Percentiles rank a stretch among this genome's conserved stretches.
Evolutionary conservation across 2,888 invertebrate genomes (phyloP).

Genomic region (Hirtodrosophila duncani): DNA sequence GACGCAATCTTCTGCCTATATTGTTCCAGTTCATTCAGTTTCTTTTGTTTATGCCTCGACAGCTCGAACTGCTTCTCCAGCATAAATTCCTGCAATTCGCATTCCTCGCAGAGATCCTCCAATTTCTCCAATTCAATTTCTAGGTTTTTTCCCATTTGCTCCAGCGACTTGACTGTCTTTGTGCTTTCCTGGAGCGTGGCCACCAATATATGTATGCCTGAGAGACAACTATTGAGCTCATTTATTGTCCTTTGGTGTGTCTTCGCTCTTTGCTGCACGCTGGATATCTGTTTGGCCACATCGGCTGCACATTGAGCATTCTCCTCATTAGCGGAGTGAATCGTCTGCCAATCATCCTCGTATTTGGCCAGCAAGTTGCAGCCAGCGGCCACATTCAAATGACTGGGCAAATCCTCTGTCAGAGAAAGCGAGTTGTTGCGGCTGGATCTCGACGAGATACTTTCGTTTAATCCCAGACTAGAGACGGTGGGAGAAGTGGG

Average conservation of each 20-base stretch:
- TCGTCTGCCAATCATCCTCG: slow-evolving; percentile 83
- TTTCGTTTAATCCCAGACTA: slow-evolving; percentile 30
- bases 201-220: slow-evolving; percentile 74
- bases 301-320: slow-evolving; percentile 80
- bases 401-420: slow-evolving; percentile 60
- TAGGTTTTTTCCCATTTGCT: slow-evolving; percentile 80
- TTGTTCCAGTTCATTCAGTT: slow-evolving; percentile 80
- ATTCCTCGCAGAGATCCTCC: slow-evolving; percentile 82
- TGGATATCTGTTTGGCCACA: slow-evolving; percentile 79
- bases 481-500: slow-evolving; percentile 20
- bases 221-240: slow-evolving; percentile 70
- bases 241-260: slow-evolving; percentile 61
- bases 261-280: slow-evolving; percentile 73
- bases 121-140: slow-evolving; percentile 81
- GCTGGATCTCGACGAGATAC: slow-evolving; percentile 35
- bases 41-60: slow-evolving; percentile 82
- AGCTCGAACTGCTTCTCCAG: slow-evolving; percentile 83
- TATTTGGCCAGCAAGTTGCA: slow-evolving; percentile 82
- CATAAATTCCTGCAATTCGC: slow-evolving; percentile 82
- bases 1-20: slow-evolving; percentile 80
- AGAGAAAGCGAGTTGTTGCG: slow-evolving; percentile 40
- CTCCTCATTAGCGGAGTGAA: slow-evolving; percentile 82
- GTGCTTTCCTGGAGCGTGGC: slow-evolving; percentile 77
- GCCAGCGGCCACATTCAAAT: slow-evolving; percentile 81
- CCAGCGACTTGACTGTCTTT: slow-evolving; percentile 78